Evolutionary conservation across 1,140 invertebrate species (phyloP), one percentile per base, ranked within the genome.

Genomic region (Halesus radiatus): DNA sequence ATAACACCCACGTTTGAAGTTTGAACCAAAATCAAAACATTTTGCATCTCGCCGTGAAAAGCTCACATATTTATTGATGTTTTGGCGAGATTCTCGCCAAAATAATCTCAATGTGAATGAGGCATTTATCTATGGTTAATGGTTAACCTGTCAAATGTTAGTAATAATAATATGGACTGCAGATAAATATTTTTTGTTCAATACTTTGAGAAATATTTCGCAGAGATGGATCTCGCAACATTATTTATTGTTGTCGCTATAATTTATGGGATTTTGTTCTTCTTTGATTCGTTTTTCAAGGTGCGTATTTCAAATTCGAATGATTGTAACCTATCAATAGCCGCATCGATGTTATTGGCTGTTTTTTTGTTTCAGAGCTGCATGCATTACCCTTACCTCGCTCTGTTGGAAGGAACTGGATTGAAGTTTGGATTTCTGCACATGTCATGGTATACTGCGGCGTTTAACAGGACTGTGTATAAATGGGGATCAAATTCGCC

Each of bases 361-460:
- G 29, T 75, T 73, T 23, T n/a, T 4, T 75, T 81, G 8, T 92
- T 94, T 84, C 89, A 96, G 94, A 94, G 93, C 84, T 96, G 95
- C 87, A 93, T 94, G 86, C 93, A 95, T 85, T 94, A 94, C 85
- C 94, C 94, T 0, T 96, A 96, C 85, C 89, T 94, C 70, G 92
- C 92, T 78, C 93, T 96, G 84, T 84, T 96, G 74, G 91, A 94
- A 86, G 94, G 93, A 73, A 94, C 93, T 45, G 95, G 95, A 13
- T 80, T 96, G 15, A 92, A 92, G 84, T 90, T 96, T 20, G 91
- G 92, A 73, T 90, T 94, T 60, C 90, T 96, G 45, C 91, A 92
- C 66, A 89, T 96, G 53, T 91, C 92, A 83, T 96, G 95, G 95
- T 93, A 92, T 80, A 96, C 95, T 0, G 93, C 92, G 23, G 91